These are phyloP conservation scores for Colistium nudipinnis DNA, from an alignment of 2,113 vertebrate genomes.

Conservation along the genomic window DNA sequence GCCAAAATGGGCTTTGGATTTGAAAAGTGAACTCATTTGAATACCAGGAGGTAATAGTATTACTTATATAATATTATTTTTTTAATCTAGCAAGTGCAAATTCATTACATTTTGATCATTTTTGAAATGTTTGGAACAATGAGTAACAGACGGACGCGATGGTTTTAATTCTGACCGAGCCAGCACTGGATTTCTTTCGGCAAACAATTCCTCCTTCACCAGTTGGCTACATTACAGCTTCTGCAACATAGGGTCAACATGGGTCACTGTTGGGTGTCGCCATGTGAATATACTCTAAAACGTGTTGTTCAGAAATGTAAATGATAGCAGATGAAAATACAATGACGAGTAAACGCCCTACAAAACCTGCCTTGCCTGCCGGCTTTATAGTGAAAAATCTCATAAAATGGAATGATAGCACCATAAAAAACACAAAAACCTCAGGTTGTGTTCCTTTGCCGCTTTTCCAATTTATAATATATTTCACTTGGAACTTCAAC, in stretches of 20 bases:
- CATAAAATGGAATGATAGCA: too few relatives aligned
- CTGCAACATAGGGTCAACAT: neutral
- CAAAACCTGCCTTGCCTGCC: neutral
- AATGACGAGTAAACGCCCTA: neutral
- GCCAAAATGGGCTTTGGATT: slow-evolving; percentile 1
- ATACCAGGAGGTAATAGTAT: slow-evolving; percentile 46
- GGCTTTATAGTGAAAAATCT: too few relatives aligned
- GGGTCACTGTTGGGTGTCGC: neutral
- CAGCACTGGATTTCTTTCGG: slow-evolving; percentile 9
- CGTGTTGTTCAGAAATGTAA: neutral
- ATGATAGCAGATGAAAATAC: slow-evolving; percentile 3
- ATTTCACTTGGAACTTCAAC: too few relatives aligned
- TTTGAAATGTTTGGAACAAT: slow-evolving; percentile 46
- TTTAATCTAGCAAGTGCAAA: slow-evolving; percentile 57
- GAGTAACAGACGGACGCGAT: neutral
- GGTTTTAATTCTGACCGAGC: slow-evolving; percentile 7
- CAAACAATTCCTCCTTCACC: neutral
- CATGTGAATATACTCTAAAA: slow-evolving; percentile 5
- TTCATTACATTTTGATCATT: slow-evolving; percentile 6
- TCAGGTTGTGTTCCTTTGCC: too few relatives aligned
- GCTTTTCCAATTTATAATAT: too few relatives aligned
- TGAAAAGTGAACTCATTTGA: slow-evolving; percentile 29
- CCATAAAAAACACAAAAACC: too few relatives aligned
- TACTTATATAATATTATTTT: too few relatives aligned
- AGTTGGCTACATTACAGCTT: neutral